Base-by-base conservation (phyloP, 2,797 vertebrate genomes). In the Sternotherus odoratus region DNA sequence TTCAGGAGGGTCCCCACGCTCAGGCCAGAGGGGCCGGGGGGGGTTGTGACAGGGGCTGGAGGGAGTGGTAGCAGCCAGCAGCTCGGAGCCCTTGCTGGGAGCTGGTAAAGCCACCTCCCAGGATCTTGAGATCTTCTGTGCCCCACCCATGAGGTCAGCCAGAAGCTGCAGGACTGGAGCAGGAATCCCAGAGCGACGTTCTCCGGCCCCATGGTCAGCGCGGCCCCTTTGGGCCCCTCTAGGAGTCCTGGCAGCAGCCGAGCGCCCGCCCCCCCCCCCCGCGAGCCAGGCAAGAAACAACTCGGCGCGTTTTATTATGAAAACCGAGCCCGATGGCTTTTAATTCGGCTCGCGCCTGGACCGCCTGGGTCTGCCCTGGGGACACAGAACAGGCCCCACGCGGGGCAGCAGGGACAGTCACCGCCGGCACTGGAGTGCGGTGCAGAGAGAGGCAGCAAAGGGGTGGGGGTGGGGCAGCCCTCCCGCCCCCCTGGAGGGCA, bases 201-300 rank as follows among this genome's bases (percentile, higher is more conserved):
- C 5, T 39, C 36, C 5, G 3, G n/a, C 19, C 66, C 66, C 2
- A 39, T 39, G 66, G 10, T 3, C 66, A 39, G 10, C 23, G 24
- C 2, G 21, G 36, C 39, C 43, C 43, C 72, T 48, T 30, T 16
- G 46, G 26, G 12, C 13, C 30, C 7, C 10, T 36, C 36, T 6
- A 36, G 36, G 10, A 11, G 9, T 23, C n/a, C 39, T 39, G 19
- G 1, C 2, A 4, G 5, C 9, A 69, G n/a, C n/a, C 36, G n/a
- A 69, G 24, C 23, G n/a, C 63, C 36, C 26, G 16, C 3, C 13
- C 43, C 13, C 6, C 24, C 72, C 16, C 6, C 24, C 13, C 26
- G 5, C 48, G 72, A 48, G 26, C 39, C 43, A 5, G 28, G 72
- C 26, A 75, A 75, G 72, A 75, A 28, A 26, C 72, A 48, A 75